A percentile compares a stretch with the other conserved stretches of the same genome.
phyloP scores from a whole-genome alignment of 2,888 invertebrate genomes.

The Lottia scabra region DNA sequence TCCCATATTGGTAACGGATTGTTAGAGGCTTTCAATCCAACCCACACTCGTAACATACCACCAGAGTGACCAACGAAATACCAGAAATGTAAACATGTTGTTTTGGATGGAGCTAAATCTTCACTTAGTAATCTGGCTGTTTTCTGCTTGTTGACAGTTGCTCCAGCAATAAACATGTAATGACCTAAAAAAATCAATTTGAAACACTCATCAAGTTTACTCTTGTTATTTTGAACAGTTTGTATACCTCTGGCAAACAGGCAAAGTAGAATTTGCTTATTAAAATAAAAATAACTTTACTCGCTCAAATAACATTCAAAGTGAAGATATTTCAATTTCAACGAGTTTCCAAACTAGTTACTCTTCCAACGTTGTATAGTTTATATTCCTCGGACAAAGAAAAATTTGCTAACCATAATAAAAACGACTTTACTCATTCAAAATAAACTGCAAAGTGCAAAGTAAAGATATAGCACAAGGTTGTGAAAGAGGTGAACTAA shows the following conservation, averaged over 20 bases:
- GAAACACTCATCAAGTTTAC: no score
- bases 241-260: no score
- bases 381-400: no score
- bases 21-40: constrained; percentile 35
- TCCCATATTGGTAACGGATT: constrained; percentile 51
- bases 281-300: no score
- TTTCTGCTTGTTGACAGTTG: constrained; percentile 37
- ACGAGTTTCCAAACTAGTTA: no score
- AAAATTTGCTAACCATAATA: no score
- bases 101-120: constrained; percentile 28
- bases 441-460: neutral
- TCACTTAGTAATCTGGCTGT: constrained; percentile 56
- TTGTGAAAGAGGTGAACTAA: neutral
- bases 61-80: constrained; percentile 60
- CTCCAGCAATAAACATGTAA: constrained; percentile 42
- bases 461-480: neutral
- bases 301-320: no score
- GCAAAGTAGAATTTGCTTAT: no score
- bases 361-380: no score
- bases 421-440: no score
- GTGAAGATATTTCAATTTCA: no score
- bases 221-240: no score
- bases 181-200: constrained; percentile 34
- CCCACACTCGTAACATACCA: constrained; percentile 50
- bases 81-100: constrained; percentile 58